These are phyloP conservation scores for Sebastes paucispinis DNA, from an alignment of 2,797 vertebrate species.

Conservation along the genomic window DNA sequence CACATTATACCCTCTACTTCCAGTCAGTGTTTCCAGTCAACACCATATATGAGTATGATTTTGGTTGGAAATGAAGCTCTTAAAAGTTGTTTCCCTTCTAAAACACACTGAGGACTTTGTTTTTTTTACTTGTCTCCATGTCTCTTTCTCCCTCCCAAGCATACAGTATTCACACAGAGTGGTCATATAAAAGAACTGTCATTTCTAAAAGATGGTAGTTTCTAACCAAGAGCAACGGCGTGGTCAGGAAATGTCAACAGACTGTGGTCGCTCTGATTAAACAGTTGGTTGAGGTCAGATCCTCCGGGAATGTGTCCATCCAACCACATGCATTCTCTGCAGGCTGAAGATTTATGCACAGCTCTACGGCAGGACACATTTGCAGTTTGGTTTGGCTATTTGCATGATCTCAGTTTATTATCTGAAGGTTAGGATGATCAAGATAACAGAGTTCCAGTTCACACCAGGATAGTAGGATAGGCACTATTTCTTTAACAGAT, in stretches of 20 bases:
- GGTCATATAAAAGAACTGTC: background rate
- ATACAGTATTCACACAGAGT: background rate
- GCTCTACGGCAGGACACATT: background rate
- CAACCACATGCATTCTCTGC: constrained; percentile 12
- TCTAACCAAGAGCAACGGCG: constrained; percentile 20
- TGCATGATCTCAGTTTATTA: background rate
- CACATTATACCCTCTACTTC: background rate
- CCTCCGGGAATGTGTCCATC: constrained; percentile 16
- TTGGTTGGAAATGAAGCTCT: background rate
- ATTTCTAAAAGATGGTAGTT: constrained; percentile 5
- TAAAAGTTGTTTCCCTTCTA: background rate
- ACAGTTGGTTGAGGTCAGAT: constrained; percentile 35
- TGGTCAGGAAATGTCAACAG: constrained; percentile 43
- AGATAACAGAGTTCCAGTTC: background rate
- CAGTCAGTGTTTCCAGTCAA: background rate
- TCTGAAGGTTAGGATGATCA: background rate
- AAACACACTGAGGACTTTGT: background rate
- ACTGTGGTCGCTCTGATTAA: constrained; percentile 37
- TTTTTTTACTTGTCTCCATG: background rate
- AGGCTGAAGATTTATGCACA: background rate
- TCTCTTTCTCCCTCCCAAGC: background rate
- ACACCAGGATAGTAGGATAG: background rate
- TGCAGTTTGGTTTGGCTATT: background rate
- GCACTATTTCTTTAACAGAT: background rate
- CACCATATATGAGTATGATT: background rate